Conservation (phyloP, 2,888 invertebrate genomes). For the Orthonevra nobilis region DNA sequence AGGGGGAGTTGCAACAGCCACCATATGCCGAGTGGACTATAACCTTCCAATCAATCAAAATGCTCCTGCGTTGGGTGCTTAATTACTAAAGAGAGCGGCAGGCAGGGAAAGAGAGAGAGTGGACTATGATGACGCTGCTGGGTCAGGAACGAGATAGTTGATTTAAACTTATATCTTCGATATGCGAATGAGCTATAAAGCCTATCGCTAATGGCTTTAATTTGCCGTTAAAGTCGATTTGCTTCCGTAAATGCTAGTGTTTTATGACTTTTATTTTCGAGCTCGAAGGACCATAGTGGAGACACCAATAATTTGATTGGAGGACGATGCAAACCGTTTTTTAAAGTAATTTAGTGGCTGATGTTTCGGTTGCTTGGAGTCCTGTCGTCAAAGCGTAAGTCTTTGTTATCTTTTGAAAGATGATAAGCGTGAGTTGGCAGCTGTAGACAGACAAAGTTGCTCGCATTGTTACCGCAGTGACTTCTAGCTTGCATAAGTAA, state of each 20-base stretch:
- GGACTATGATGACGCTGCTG: constrained; percentile 21
- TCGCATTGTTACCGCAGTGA: too few relatives aligned
- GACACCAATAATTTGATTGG: too few relatives aligned
- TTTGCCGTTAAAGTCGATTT: constrained; percentile 56
- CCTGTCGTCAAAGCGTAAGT: too few relatives aligned
- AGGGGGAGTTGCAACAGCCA: background rate
- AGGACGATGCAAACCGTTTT: too few relatives aligned
- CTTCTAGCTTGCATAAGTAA: too few relatives aligned
- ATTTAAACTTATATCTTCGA: constrained; percentile 55
- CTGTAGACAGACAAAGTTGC: too few relatives aligned
- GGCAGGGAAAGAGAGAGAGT: background rate
- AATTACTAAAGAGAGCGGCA: constrained; percentile 38
- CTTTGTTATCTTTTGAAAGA: too few relatives aligned
- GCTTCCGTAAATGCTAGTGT: constrained; percentile 6
- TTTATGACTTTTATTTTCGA: too few relatives aligned
- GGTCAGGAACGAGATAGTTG: constrained; percentile 21
- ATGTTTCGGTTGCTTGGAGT: too few relatives aligned
- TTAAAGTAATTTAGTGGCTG: too few relatives aligned
- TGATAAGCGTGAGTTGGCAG: too few relatives aligned
- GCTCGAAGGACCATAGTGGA: too few relatives aligned
- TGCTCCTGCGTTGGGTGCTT: constrained; percentile 53
- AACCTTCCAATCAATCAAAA: constrained; percentile 71
- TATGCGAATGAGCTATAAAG: constrained; percentile 1
- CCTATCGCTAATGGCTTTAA: constrained; percentile 52
- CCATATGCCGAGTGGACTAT: constrained; percentile 46